These are phyloP conservation scores for Neogobius melanostomus DNA, from an alignment of 2,113 vertebrate species.

Conservation along the genomic window DNA sequence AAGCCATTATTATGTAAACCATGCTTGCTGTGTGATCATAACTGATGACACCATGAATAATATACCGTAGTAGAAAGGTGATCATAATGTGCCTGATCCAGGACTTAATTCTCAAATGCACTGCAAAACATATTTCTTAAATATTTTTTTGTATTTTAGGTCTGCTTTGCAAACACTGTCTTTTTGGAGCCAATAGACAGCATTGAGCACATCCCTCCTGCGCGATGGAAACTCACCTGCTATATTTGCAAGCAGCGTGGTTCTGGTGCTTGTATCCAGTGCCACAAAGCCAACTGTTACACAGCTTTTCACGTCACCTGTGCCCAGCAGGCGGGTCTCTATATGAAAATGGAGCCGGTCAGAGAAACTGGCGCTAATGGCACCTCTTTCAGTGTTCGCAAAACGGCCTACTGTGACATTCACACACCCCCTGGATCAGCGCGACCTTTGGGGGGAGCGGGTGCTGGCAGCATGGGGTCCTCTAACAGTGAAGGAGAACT, in stretches of 20 bases:
- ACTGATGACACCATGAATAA: background rate
- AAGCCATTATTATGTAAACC: too few species aligned
- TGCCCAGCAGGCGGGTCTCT: constrained; percentile 96
- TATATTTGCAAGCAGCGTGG: constrained; percentile 99
- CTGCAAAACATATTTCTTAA: background rate
- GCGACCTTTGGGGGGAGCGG: constrained; percentile 72
- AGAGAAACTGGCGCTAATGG: constrained; percentile 94
- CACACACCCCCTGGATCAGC: constrained; percentile 93
- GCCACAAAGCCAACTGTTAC: constrained; percentile 99
- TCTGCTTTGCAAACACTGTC: constrained; percentile 98
- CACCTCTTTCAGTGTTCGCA: constrained; percentile 96
- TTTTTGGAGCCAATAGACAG: constrained; percentile 99
- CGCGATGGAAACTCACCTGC: constrained; percentile 98
- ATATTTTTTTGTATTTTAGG: constrained; percentile 57
- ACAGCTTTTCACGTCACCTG: constrained; percentile 98
- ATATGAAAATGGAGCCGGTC: constrained; percentile 99
- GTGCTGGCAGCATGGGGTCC: constrained; percentile 75
- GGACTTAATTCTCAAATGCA: background rate
- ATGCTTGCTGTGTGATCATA: background rate
- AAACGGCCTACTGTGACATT: constrained; percentile 98
- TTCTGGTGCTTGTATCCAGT: constrained; percentile 97
- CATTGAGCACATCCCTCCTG: constrained; percentile 96
- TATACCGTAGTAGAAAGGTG: background rate
- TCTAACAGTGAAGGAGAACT: constrained; percentile 94
- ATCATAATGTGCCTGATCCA: background rate